Conservation (phyloP, 2,113 vertebrate genomes). For the Rissa tridactyla region DNA sequence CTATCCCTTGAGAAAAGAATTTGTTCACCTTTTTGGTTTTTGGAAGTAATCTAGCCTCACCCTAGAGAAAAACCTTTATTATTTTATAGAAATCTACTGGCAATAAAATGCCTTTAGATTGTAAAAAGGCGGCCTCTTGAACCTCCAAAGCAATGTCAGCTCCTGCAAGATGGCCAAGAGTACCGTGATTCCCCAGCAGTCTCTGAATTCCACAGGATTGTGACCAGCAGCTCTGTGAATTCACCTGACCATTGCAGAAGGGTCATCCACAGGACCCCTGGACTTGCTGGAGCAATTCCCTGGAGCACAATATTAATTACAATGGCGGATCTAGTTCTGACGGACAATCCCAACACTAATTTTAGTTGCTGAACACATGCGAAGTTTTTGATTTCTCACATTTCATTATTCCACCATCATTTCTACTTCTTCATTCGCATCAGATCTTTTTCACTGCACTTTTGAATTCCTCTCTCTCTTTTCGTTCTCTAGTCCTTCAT, state of each 20-base stretch:
- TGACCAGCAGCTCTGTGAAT: neutral
- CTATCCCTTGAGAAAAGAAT: neutral
- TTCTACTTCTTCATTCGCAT: neutral
- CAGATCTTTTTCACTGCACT: neutral
- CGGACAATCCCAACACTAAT: neutral
- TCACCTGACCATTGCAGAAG: neutral
- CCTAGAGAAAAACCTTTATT: neutral
- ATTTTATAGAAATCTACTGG: neutral
- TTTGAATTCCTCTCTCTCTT: neutral
- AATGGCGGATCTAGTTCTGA: neutral
- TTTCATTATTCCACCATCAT: neutral
- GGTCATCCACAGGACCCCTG: neutral
- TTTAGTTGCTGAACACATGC: neutral
- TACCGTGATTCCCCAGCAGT: rapidly evolving
- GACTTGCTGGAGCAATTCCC: neutral
- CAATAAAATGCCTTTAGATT: neutral
- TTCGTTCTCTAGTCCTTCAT: neutral
- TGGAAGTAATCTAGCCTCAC: neutral
- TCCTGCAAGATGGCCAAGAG: neutral
- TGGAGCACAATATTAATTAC: neutral
- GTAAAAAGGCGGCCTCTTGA: neutral
- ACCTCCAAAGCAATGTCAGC: neutral
- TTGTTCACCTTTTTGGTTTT: neutral
- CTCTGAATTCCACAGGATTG: neutral
- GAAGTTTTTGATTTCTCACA: neutral